phyloP scores from a whole-genome alignment of 2,113 vertebrate species.

The Stomatorhinus ivindoensis region DNA sequence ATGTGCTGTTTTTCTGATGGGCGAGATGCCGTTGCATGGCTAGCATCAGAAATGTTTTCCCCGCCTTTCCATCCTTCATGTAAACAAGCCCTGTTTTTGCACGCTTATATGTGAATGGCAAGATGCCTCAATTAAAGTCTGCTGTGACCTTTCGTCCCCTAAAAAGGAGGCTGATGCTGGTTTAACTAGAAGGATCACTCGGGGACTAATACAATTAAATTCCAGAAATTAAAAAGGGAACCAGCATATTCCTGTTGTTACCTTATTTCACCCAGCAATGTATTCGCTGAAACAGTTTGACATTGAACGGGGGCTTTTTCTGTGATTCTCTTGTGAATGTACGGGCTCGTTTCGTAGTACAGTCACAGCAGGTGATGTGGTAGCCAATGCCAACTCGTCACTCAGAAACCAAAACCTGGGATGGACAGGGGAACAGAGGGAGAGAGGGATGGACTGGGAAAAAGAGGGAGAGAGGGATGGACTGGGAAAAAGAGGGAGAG shows the following conservation, averaged over 20 bases:
- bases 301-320: conserved; percentile 17
- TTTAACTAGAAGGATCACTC: conserved; percentile 9
- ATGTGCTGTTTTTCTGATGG: not conserved
- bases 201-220: conserved; percentile 2
- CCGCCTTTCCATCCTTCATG: not conserved
- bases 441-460: too few relatives aligned
- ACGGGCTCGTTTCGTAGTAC: not conserved
- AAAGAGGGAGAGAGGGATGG: too few relatives aligned
- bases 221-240: not conserved
- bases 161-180: not conserved
- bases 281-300: conserved; percentile 4
- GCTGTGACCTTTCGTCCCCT: not conserved
- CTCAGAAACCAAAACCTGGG: not conserved
- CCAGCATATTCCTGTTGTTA: not conserved
- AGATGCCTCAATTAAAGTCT: not conserved
- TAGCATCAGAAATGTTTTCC: not conserved
- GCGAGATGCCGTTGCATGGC: not conserved
- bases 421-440: too few relatives aligned
- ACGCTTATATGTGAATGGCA: not conserved
- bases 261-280: not conserved
- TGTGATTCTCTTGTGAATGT: conserved; percentile 39
- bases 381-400: not conserved
- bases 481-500: too few relatives aligned
- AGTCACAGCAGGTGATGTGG: not conserved
- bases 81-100: not conserved